Percentiles rank a stretch among this genome's conserved stretches.
These are phyloP conservation scores for Formicarius rufipectus DNA, from an alignment of 2,113 vertebrate genomes.

Conservation along the genomic window DNA sequence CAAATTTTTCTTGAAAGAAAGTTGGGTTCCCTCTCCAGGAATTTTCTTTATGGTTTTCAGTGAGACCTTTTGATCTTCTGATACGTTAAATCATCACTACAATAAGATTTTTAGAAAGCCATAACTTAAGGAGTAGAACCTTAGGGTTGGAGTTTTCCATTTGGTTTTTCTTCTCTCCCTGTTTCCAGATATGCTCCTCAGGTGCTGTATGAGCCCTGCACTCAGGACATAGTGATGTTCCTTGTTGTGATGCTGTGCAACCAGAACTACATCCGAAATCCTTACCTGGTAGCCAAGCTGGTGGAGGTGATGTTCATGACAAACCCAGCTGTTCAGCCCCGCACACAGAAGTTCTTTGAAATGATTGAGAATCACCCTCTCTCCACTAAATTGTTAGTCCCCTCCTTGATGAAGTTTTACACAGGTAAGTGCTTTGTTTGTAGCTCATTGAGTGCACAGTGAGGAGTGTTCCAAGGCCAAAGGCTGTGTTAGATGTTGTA, in stretches of 20 bases:
- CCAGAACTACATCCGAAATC: slow-evolving; percentile 98
- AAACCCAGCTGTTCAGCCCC: slow-evolving; percentile 95
- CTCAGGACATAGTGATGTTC: slow-evolving; percentile 96
- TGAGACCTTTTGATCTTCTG: neutral
- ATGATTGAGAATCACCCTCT: slow-evolving; percentile 98
- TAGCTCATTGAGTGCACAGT: neutral
- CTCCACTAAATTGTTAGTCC: slow-evolving; percentile 91
- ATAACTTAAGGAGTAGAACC: neutral
- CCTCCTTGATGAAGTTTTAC: slow-evolving; percentile 99
- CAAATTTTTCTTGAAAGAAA: neutral
- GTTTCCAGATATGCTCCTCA: slow-evolving; percentile 91
- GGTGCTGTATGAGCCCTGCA: slow-evolving; percentile 97
- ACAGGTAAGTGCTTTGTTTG: slow-evolving; percentile 77
- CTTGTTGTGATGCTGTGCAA: slow-evolving; percentile 97
- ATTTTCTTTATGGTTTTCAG: neutral
- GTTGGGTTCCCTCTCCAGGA: neutral
- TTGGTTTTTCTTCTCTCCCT: neutral
- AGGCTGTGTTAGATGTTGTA: neutral
- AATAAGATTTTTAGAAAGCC: neutral
- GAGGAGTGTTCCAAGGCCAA: neutral
- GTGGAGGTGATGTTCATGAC: slow-evolving; percentile 99
- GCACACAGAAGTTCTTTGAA: slow-evolving; percentile 96
- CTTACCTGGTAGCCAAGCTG: slow-evolving; percentile 95
- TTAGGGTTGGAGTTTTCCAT: neutral
- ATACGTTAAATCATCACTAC: neutral